These are phyloP conservation scores for Megalurothrips usitatus DNA, from an alignment of 2,888 invertebrate species.

Conservation along the genomic window DNA sequence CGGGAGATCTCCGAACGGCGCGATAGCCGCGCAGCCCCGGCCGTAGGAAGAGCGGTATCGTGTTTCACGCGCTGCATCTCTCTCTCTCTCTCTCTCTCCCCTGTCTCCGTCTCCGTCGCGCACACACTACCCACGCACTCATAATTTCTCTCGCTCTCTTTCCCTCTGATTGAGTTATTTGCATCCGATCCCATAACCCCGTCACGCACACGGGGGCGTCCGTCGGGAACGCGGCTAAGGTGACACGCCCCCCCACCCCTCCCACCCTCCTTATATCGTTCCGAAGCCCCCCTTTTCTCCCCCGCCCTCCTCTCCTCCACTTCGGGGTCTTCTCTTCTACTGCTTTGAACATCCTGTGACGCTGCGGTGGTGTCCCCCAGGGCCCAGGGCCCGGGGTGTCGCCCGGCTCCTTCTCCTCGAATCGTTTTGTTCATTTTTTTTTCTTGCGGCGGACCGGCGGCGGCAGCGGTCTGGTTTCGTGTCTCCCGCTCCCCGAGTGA, in stretches of 20 bases:
- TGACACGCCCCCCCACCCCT: background rate
- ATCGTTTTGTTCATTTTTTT: background rate
- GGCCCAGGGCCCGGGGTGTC: too few species aligned
- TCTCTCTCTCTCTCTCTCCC: background rate
- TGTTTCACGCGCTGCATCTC: background rate
- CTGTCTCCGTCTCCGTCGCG: too few species aligned
- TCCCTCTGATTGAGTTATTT: constrained; percentile 7
- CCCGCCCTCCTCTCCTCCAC: background rate
- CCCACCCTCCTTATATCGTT: background rate
- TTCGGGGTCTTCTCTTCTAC: too few species aligned
- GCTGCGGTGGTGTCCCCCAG: background rate
- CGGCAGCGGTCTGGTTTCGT: background rate
- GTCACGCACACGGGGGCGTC: too few species aligned
- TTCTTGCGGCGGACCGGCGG: background rate
- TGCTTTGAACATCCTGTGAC: background rate
- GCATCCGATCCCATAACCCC: background rate
- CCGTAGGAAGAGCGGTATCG: too few species aligned
- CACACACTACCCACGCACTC: too few species aligned
- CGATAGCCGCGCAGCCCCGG: too few species aligned
- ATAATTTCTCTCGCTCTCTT: too few species aligned
- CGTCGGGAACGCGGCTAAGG: too few species aligned
- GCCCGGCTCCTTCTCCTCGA: background rate
- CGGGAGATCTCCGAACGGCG: background rate
- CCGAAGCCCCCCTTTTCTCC: background rate
- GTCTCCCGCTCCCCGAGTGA: background rate